These are phyloP conservation scores for Ditylenchus dipsaci DNA, from an alignment of 1,140 invertebrate genomes.

Conservation along the genomic window DNA sequence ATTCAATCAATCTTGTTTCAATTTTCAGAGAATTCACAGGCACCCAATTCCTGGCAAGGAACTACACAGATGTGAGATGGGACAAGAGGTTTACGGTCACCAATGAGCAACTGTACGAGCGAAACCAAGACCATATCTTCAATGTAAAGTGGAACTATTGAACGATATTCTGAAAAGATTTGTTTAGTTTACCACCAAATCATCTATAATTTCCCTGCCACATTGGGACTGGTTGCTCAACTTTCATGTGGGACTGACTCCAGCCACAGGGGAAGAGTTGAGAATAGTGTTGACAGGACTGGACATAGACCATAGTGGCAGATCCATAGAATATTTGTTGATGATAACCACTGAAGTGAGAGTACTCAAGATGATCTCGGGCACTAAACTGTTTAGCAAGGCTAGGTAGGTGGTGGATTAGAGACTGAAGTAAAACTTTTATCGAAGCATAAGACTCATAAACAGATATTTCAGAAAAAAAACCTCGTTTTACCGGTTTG, in stretches of 20 bases:
- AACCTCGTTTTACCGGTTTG: too few species aligned
- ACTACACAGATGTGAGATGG: conserved; percentile 61
- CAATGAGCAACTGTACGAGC: conserved; percentile 21
- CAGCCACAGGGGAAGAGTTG: conserved; percentile 49
- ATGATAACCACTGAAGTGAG: conserved; percentile 59
- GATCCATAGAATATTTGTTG: conserved; percentile 60
- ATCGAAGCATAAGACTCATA: too few species aligned
- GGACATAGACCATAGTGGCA: conserved; percentile 59
- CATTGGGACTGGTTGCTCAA: conserved; percentile 62
- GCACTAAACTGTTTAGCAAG: conserved; percentile 61
- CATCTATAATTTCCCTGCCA: conserved; percentile 58
- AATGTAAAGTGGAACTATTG: conserved; percentile 16
- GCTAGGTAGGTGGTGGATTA: conserved; percentile 44
- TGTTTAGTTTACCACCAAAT: conserved; percentile 59
- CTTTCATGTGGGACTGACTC: conserved; percentile 46
- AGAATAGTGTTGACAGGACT: conserved; percentile 58
- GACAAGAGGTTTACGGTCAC: conserved; percentile 60
- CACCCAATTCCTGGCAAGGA: conserved; percentile 59
- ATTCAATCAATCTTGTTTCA: too few species aligned
- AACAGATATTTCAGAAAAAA: too few species aligned
- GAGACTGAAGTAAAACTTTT: neutral
- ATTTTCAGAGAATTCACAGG: conserved; percentile 59
- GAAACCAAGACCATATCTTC: conserved; percentile 28
- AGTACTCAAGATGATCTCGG: conserved; percentile 58
- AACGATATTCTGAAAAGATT: neutral